phyloP scores from a whole-genome alignment of 2,113 vertebrate genomes.

The Lanius collurio region DNA sequence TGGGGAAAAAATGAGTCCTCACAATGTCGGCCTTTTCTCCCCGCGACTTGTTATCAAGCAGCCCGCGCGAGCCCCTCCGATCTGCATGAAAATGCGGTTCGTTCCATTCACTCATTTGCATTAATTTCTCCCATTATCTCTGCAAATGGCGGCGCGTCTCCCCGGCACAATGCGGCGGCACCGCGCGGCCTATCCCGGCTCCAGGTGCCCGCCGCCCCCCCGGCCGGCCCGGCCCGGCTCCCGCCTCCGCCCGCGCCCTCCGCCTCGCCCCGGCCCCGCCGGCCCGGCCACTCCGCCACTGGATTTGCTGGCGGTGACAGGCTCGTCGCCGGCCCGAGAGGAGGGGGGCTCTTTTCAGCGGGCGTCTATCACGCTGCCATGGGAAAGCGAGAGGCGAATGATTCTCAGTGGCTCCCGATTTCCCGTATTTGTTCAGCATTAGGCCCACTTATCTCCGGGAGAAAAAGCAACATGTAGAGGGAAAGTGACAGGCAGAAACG shows the following conservation, averaged over 20 bases:
- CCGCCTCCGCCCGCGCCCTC: background rate
- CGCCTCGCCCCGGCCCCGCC: conserved; percentile 67
- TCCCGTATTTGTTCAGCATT: conserved; percentile 99
- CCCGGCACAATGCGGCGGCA: conserved; percentile 92
- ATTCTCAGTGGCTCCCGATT: conserved; percentile 99
- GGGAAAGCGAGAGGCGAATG: conserved; percentile 97
- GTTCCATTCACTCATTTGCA: conserved; percentile 98
- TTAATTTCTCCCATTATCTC: conserved; percentile 99
- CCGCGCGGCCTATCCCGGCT: conserved; percentile 79
- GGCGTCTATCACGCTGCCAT: conserved; percentile 96
- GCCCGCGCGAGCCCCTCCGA: conserved; percentile 92
- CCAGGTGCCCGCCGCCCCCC: conserved; percentile 87
- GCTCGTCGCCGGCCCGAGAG: conserved; percentile 86
- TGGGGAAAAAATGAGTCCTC: conserved; percentile 91
- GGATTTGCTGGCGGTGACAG: conserved; percentile 96
- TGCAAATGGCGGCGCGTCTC: conserved; percentile 97
- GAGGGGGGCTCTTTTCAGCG: conserved; percentile 77
- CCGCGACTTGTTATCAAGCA: conserved; percentile 99
- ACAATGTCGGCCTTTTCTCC: conserved; percentile 98
- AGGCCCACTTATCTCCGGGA: conserved; percentile 99
- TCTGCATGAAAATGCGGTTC: conserved; percentile 99
- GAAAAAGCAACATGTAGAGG: conserved; percentile 98
- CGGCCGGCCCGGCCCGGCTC: background rate
- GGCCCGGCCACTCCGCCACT: conserved; percentile 90
- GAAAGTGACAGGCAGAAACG: conserved; percentile 97